Evolutionary conservation across 92 coral and sea anemone genomes (phyloP).

Genomic region (Virgularia gustaviana): DNA sequence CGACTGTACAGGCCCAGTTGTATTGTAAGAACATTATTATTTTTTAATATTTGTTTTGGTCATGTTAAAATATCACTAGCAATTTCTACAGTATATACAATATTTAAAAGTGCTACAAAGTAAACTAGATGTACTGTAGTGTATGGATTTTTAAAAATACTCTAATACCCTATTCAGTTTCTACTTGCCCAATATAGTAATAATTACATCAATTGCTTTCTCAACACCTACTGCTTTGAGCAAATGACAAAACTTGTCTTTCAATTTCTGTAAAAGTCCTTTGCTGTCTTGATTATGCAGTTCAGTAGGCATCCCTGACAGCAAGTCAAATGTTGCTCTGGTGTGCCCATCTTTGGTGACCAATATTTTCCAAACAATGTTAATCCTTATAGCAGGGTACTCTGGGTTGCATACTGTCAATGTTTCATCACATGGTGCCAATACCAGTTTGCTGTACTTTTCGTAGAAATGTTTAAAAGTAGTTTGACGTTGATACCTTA

Average conservation of each 20-base stretch:
- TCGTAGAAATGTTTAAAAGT: slow-evolving; percentile 71
- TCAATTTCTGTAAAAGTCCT: slow-evolving; percentile 49
- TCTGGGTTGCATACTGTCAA: slow-evolving; percentile 58
- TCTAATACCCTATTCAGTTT: too few species aligned
- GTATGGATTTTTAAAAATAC: too few species aligned
- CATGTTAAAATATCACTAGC: too few species aligned
- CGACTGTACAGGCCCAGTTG: too few species aligned
- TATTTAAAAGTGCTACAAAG: too few species aligned
- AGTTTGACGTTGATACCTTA: slow-evolving; percentile 60
- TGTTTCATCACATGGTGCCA: slow-evolving; percentile 48
- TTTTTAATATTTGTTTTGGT: too few species aligned
- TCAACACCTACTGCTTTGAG: slow-evolving; percentile 78
- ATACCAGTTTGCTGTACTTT: slow-evolving; percentile 66
- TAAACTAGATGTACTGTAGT: too few species aligned
- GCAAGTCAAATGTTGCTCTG: slow-evolving; percentile 59
- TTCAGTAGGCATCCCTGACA: slow-evolving; percentile 33
- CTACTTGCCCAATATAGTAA: slow-evolving; percentile 32
- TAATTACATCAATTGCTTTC: slow-evolving; percentile 70
- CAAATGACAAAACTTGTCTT: slow-evolving; percentile 67
- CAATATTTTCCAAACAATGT: slow-evolving; percentile 64
- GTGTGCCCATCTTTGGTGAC: slow-evolving; percentile 49
- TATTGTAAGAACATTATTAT: too few species aligned
- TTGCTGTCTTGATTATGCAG: slow-evolving; percentile 24
- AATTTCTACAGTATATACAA: too few species aligned
- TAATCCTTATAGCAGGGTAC: slow-evolving; percentile 53